Base-by-base conservation (phyloP, 2,797 vertebrate genomes). In the Phalanger gymnotis region DNA sequence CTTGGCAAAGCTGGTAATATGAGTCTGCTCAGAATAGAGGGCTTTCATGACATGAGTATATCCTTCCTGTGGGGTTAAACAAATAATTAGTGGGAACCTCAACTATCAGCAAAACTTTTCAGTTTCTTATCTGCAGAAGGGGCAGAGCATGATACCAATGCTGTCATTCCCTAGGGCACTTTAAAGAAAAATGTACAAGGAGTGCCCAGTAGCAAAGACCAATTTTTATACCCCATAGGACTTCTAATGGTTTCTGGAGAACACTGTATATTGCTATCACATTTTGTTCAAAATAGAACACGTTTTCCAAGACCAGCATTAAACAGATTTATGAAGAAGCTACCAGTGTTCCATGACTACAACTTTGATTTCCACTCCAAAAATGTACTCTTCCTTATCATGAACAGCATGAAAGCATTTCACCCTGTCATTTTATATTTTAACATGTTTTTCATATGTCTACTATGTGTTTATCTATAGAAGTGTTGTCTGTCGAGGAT, bases 41-140 rank as follows among this genome's bases (percentile, higher is more conserved):
- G 47, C 28, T 94, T 96, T 97, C 90, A 95, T 92, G 56, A 34
- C n/a, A 94, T 97, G 95, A 96, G 91, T 94, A 90, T 81, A 95
- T 5, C 53, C 40, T 95, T 96, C 55, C 66, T 92, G 94, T 56
- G 53, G 96, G 94, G 90, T 96, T 95, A 96, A 96, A 61, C 54
- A 96, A 97, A 96, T 95, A 94, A 93, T 81, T 92, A 95, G 31
- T 91, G 34, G 34, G 27, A 93, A 95, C 2, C 47, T 0, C 2
- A 56, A 58, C 90, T 87, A 94, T 58, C 54, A 92, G 47, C 94
- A 52, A 90, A 73, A 91, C 10, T 93, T 97, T 94, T n/a, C 90
- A 53, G 0, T 53, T 81, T 90, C 52, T 90, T 52, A 30, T 90
- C 90, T 90, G 4, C 31, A 54, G 28, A 95, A 95, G 90, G n/a